A percentile compares a stretch with the other conserved stretches of the same genome.
These are phyloP conservation scores for Patella caerulea DNA, from an alignment of 2,888 invertebrate genomes.

Conservation along the genomic window DNA sequence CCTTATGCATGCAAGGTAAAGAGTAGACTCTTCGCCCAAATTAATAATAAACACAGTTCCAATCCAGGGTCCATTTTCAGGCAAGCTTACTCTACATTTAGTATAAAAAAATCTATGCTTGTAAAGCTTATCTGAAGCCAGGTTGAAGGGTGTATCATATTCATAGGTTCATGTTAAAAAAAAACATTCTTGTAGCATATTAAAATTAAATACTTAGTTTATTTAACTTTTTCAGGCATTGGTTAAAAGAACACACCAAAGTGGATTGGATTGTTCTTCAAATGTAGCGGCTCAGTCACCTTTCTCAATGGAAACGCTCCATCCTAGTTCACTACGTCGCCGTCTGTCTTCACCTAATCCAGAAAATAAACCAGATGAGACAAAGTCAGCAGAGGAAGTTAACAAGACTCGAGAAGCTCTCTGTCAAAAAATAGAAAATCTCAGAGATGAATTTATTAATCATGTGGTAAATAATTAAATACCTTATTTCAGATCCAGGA, in stretches of 20 bases:
- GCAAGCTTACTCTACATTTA: too few species aligned
- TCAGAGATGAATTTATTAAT: conserved; percentile 43
- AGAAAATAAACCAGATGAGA: conserved; percentile 47
- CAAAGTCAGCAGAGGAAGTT: conserved; percentile 63
- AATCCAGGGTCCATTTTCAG: too few species aligned
- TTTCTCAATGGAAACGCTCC: conserved; percentile 74
- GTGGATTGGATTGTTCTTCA: conserved; percentile 59
- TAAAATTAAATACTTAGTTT: too few species aligned
- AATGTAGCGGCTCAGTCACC: conserved; percentile 64
- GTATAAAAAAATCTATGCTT: too few species aligned
- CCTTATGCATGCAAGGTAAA: too few species aligned
- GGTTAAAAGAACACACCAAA: conserved; percentile 78
- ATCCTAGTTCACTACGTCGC: conserved; percentile 78
- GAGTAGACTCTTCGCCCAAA: too few species aligned
- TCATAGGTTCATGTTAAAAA: too few species aligned
- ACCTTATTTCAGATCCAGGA: too few species aligned
- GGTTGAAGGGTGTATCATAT: too few species aligned
- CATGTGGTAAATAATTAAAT: conserved; percentile 44
- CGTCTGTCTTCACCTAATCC: conserved; percentile 75
- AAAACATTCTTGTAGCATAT: too few species aligned
- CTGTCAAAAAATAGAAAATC: conserved; percentile 75
- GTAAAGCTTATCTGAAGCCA: too few species aligned
- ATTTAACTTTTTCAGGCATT: conserved; percentile 73
- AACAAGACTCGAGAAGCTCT: conserved; percentile 75
- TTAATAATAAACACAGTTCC: too few species aligned